These are phyloP conservation scores for Callionymus lyra DNA, from an alignment of 2,113 vertebrate species.

Conservation along the genomic window DNA sequence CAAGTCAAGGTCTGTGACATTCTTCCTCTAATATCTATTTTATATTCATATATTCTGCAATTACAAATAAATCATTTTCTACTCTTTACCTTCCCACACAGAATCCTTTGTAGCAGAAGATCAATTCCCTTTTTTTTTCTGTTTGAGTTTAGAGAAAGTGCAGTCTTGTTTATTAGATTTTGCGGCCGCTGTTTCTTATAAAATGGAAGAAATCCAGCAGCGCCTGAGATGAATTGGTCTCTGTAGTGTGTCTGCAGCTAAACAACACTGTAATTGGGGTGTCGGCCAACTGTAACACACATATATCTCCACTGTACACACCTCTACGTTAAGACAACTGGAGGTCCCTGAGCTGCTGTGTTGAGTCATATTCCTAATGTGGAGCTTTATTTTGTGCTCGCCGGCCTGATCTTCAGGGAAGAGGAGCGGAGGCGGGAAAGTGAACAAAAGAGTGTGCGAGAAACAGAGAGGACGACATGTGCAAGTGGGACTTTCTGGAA, in stretches of 20 bases:
- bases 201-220: conserved; percentile 34
- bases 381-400: too few relatives aligned
- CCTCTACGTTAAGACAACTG: conserved; percentile 19
- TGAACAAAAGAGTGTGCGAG: too few relatives aligned
- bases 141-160: too few relatives aligned
- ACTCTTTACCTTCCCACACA: too few relatives aligned
- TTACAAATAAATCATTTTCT: too few relatives aligned
- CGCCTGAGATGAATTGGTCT: conserved; percentile 31
- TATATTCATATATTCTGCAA: conserved; percentile 15
- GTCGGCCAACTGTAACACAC: not conserved
- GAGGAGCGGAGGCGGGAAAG: conserved; percentile 1
- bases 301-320: not conserved
- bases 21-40: conserved; percentile 4
- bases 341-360: conserved; percentile 17
- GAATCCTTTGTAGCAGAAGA: too few relatives aligned
- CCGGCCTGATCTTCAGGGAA: conserved; percentile 15
- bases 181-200: conserved; percentile 12
- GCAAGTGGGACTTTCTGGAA: too few relatives aligned
- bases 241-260: conserved; percentile 16
- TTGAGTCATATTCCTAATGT: conserved; percentile 30
- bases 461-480: too few relatives aligned
- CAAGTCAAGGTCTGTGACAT: conserved; percentile 8
- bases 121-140: too few relatives aligned
- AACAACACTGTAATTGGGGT: conserved; percentile 6
- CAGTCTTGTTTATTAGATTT: conserved; percentile 5